Conservation (phyloP, 2,113 vertebrate genomes). For the Melanocharis versteri region DNA sequence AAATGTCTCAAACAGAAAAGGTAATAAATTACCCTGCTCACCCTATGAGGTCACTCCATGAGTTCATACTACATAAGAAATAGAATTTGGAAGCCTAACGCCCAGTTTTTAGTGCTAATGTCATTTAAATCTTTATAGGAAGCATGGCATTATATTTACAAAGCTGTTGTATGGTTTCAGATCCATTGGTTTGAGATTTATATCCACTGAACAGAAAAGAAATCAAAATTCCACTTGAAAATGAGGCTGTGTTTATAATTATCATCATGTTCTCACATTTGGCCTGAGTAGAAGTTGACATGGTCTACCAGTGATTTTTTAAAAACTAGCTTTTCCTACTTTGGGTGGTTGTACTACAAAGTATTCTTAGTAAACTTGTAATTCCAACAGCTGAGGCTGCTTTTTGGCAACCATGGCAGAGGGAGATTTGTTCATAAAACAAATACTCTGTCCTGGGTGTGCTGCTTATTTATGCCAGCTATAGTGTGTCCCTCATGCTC, state of each 20-base stretch:
- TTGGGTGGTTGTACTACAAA: neutral
- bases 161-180: neutral
- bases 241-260: neutral
- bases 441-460: neutral
- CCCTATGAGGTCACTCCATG: neutral
- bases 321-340: neutral
- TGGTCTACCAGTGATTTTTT: neutral
- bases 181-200: neutral
- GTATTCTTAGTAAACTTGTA: neutral
- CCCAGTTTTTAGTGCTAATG: neutral
- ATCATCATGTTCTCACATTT: neutral
- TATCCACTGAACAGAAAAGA: neutral
- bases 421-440: neutral
- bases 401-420: neutral
- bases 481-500: neutral
- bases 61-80: neutral
- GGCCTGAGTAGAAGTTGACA: neutral
- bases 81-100: neutral
- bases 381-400: neutral
- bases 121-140: neutral
- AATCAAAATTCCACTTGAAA: neutral
- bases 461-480: neutral
- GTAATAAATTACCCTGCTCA: neutral
- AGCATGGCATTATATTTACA: neutral
- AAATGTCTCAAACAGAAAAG: neutral